A percentile compares a stretch with the other conserved stretches of the same genome.
These are phyloP conservation scores for Podiceps cristatus DNA, from an alignment of 2,113 vertebrate genomes.

Conservation along the genomic window DNA sequence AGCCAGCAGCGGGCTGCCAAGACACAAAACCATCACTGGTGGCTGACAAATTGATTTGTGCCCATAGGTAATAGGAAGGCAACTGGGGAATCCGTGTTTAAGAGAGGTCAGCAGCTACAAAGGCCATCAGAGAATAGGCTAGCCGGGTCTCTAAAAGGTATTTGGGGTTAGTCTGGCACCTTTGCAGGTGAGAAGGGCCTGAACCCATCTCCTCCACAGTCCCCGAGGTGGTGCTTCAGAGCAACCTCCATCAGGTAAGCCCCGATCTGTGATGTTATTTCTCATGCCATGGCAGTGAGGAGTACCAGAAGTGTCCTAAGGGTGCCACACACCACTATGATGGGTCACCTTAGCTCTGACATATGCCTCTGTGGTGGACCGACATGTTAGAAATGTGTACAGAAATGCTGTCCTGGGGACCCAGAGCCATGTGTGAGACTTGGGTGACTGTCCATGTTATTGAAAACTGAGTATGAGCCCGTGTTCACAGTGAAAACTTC, in stretches of 20 bases:
- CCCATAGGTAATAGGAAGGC: background rate
- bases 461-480: background rate
- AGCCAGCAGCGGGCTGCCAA: background rate
- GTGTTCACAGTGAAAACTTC: background rate
- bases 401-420: background rate
- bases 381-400: rapidly evolving
- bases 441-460: rapidly evolving
- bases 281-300: background rate
- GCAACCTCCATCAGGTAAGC: background rate
- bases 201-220: rapidly evolving
- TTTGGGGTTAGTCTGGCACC: background rate
- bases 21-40: background rate
- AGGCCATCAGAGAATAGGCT: background rate
- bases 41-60: background rate
- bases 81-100: background rate
- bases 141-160: background rate
- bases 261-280: background rate
- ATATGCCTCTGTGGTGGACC: rapidly evolving
- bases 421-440: background rate
- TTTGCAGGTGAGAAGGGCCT: background rate
- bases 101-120: background rate
- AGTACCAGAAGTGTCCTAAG: background rate
- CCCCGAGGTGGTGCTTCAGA: background rate
- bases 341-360: background rate
- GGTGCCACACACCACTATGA: background rate